phyloP scores from a whole-genome alignment of 2,797 vertebrate genomes.

The Danio jaintianensis region DNA sequence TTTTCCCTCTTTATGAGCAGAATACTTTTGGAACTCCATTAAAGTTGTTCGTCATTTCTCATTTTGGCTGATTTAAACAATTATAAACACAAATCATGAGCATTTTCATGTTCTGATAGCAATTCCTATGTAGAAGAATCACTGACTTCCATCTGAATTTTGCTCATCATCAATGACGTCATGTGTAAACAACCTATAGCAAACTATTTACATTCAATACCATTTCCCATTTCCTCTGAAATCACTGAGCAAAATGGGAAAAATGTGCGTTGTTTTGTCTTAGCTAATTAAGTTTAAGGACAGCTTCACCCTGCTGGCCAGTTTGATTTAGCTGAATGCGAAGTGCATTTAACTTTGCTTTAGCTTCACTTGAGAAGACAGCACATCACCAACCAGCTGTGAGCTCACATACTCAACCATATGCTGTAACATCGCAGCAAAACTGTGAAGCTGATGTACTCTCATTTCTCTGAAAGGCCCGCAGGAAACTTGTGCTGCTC shows the following conservation, averaged over 20 bases:
- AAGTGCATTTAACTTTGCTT: conserved; percentile 58
- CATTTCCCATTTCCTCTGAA: background rate
- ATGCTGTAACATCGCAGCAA: conserved; percentile 46
- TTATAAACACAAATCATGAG: no score
- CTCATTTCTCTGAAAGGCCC: conserved; percentile 50
- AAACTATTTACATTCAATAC: conserved; percentile 12
- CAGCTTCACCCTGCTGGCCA: conserved; percentile 52
- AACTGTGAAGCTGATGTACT: conserved; percentile 51
- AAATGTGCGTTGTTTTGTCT: conserved; percentile 37
- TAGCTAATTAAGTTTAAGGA: conserved; percentile 58
- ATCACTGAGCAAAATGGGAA: conserved; percentile 41
- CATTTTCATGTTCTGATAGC: no score
- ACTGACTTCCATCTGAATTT: no score
- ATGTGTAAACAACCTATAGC: no score
- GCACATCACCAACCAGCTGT: conserved; percentile 57
- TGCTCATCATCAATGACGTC: no score
- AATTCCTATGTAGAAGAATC: no score
- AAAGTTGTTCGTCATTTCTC: no score
- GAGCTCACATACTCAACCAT: conserved; percentile 43
- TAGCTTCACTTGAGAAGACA: conserved; percentile 55
- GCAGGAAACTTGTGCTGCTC: conserved; percentile 27
- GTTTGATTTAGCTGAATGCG: conserved; percentile 57
- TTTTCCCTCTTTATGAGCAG: no score
- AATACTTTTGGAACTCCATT: no score
- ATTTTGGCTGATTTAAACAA: no score